Evolutionary conservation across 2,888 invertebrate species (phyloP).

Genomic region (Autographa gamma): DNA sequence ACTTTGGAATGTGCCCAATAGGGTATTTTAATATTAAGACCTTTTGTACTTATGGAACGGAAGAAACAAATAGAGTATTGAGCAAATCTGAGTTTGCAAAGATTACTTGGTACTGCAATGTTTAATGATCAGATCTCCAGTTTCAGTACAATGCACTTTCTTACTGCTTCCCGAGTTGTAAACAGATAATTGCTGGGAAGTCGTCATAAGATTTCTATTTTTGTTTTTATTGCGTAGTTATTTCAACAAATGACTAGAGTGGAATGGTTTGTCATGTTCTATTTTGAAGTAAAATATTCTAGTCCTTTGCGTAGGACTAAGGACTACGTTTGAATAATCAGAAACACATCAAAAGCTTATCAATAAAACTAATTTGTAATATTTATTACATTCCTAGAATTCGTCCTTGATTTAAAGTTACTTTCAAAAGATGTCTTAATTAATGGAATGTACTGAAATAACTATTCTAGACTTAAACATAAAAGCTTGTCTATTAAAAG

Average conservation of each 20-base stretch:
- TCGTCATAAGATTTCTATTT: conserved; percentile 6
- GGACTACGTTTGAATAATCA: neutral
- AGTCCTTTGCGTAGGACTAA: neutral
- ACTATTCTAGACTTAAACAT: no score
- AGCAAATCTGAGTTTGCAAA: conserved; percentile 31
- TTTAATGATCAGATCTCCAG: conserved; percentile 44
- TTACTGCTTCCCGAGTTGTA: conserved; percentile 3
- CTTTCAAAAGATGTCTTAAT: no score
- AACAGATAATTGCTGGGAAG: conserved; percentile 19
- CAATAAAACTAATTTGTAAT: no score
- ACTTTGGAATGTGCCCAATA: no score
- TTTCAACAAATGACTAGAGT: neutral
- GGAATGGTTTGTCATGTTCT: neutral
- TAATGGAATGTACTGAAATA: no score
- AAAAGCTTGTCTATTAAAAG: no score
- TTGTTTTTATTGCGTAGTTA: conserved; percentile 18
- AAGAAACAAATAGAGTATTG: no score
- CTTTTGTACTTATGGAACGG: no score
- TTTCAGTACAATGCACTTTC: conserved; percentile 22
- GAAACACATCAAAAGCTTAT: neutral
- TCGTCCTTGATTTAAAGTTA: no score
- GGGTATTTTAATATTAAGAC: no score
- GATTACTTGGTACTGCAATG: conserved; percentile 28
- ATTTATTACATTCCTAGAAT: no score
- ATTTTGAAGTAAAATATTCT: neutral